Evolutionary conservation across 2,113 vertebrate genomes (phyloP), one percentile per base, ranked within the genome.

Genomic region (Pterophyllum scalare): DNA sequence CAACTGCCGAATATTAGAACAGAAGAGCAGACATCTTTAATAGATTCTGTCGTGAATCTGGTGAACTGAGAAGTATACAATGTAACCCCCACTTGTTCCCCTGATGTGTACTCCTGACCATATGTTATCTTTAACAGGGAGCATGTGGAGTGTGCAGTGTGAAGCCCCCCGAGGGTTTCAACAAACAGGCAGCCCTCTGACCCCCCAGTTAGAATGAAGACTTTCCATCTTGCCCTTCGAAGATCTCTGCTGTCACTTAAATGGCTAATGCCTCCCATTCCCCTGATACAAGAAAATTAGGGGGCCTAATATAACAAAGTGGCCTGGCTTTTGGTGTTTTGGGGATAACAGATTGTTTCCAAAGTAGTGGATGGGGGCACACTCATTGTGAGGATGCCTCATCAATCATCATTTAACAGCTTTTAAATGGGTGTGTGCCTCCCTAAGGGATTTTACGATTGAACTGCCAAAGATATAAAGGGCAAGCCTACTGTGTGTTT

Each of bases 361-460:
- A 93, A 93, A 91, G 90, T 77, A 88, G 89, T 60, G 80, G 81
- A 90, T 89, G 86, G 82, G 89, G 90, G 85, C 54, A 75, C 7
- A 58, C 46, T 88, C 72, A 80, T 91, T 84, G 85, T 60, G 85
- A 83, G 67, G 88, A 91, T 72, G 88, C 77, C 84, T 93, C 94
- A 94, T 95, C 93, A 94, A 94, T 95, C 93, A 94, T 91, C 85
- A 92, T 95, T 95, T 93, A 89, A 85, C 38, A n/a, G 84, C 83
- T 82, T 90, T 92, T 95, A 94, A 94, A 91, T 87, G 90, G 91
- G 82, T 87, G 81, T 84, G 86, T 20, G 76, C 89, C 80, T 90
- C 92, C 88, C 88, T 83, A 75, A 81, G 92, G 92, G 88, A 54
- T 89, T 89, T 78, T 33, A 46, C 86, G 81, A 93, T 87, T 89